Evolutionary conservation across 2,797 vertebrate genomes (phyloP).

Genomic region (Cyprinella venusta): DNA sequence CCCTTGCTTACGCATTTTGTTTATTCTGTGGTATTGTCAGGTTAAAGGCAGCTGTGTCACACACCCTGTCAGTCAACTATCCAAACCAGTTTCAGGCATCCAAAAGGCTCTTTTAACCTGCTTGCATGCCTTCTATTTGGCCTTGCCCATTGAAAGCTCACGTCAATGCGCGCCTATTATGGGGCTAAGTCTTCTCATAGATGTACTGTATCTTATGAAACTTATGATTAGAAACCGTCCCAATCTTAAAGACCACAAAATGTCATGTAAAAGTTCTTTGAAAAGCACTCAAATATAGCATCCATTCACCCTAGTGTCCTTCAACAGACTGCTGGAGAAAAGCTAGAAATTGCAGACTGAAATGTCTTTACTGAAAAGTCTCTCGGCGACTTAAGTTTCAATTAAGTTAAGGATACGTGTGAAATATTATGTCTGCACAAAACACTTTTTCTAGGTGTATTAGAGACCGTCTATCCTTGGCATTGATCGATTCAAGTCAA

Average conservation of each 20-base stretch:
- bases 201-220: neutral
- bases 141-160: neutral
- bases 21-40: conserved; percentile 7
- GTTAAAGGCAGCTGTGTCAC: conserved; percentile 24
- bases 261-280: neutral
- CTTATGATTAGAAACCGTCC: neutral
- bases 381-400: neutral
- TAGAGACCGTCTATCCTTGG: neutral
- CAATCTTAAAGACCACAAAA: neutral
- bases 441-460: neutral
- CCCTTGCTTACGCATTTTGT: conserved; percentile 18
- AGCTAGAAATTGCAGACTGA: neutral
- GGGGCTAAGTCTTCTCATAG: neutral
- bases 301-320: conserved; percentile 1
- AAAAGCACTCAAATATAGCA: conserved; percentile 8
- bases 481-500: neutral
- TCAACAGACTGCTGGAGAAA: neutral
- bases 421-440: neutral
- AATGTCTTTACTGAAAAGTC: neutral
- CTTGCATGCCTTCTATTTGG: conserved; percentile 20
- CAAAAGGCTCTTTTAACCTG: conserved; percentile 8
- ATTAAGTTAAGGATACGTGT: too few relatives aligned
- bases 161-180: neutral
- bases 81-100: conserved; percentile 13
- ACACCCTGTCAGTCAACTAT: conserved; percentile 26